Conservation (phyloP, 1,140 invertebrate genomes). For the Mesaphorura yosii region DNA sequence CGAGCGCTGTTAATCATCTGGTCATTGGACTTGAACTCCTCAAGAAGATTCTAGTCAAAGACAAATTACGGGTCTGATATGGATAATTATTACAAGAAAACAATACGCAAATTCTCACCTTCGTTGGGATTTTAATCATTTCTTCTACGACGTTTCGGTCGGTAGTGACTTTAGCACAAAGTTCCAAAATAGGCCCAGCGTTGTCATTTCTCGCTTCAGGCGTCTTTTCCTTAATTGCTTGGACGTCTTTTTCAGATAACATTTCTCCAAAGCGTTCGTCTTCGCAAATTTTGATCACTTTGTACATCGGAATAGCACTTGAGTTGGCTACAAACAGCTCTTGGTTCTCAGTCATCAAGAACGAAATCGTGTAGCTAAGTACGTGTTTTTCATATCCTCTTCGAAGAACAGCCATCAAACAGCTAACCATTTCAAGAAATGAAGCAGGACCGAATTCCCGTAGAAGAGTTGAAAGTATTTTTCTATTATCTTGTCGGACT, state of each 20-base stretch:
- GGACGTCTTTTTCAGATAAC: conserved; percentile 2
- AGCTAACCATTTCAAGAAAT: too few species aligned
- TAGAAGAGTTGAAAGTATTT: too few species aligned
- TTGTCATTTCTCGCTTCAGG: conserved; percentile 6
- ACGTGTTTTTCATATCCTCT: conserved; percentile 8
- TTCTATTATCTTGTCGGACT: too few species aligned
- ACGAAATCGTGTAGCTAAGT: background rate
- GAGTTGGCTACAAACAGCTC: background rate
- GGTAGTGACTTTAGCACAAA: background rate
- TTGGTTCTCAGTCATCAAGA: background rate
- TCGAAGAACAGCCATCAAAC: background rate
- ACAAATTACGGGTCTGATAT: too few species aligned
- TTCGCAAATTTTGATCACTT: background rate
- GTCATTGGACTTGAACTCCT: too few species aligned
- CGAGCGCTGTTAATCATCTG: too few species aligned
- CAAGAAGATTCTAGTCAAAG: too few species aligned
- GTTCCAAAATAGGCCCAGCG: background rate
- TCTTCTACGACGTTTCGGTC: too few species aligned
- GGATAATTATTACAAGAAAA: too few species aligned
- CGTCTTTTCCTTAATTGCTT: background rate
- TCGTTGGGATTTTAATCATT: too few species aligned
- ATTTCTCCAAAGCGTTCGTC: conserved; percentile 9
- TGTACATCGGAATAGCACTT: background rate
- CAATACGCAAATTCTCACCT: too few species aligned
- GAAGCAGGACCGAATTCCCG: too few species aligned